phyloP scores from a whole-genome alignment of 2,888 invertebrate genomes.

The Hemaris fuciformis region DNA sequence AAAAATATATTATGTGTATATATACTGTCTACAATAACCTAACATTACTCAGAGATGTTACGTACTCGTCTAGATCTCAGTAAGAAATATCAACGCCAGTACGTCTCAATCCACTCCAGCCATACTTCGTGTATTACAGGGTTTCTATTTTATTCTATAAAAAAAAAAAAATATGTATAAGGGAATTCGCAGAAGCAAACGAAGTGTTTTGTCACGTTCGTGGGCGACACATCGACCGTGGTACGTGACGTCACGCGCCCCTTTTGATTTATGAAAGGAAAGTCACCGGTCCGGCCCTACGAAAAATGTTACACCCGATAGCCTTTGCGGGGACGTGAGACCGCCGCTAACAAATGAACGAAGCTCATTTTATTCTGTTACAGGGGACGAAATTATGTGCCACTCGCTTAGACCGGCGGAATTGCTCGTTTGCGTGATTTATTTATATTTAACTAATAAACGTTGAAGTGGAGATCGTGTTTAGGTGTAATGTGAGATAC shows the following conservation, averaged over 20 bases:
- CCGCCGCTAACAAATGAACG: conserved; percentile 52
- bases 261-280: conserved; percentile 71
- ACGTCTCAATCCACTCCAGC: background rate
- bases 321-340: conserved; percentile 60
- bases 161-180: conserved; percentile 4
- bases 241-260: conserved; percentile 68
- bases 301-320: conserved; percentile 66
- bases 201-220: conserved; percentile 66
- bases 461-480: no score
- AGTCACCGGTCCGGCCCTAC: conserved; percentile 49
- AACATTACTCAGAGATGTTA: no score
- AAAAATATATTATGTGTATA: no score
- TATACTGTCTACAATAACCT: no score
- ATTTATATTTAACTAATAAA: background rate
- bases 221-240: conserved; percentile 55
- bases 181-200: conserved; percentile 19
- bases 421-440: background rate
- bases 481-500: no score
- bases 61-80: no score
- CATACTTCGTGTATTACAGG: background rate
- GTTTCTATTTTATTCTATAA: background rate
- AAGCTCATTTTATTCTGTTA: conserved; percentile 64
- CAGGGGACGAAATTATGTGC: conserved; percentile 47
- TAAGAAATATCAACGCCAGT: background rate
- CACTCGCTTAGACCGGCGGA: background rate